Evolutionary conservation across 2,888 invertebrate genomes (phyloP).

Genomic region (Orthosia cruda): DNA sequence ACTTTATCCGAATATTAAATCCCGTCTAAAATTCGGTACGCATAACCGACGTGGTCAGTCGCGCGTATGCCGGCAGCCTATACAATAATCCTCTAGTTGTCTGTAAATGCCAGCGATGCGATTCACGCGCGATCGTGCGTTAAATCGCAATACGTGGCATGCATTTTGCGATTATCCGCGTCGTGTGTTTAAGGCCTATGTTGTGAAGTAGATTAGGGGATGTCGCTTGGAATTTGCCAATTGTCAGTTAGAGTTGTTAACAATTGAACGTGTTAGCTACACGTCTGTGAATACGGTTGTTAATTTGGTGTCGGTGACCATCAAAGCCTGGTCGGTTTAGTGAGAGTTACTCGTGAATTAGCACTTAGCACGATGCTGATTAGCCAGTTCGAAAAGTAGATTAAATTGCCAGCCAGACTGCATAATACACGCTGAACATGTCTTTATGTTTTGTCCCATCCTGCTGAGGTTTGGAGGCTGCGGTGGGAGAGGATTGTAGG

Average conservation of each 20-base stretch:
- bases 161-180: constrained; percentile 63
- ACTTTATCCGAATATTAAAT: constrained; percentile 55
- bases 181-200: constrained; percentile 48
- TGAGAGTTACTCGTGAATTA: not conserved
- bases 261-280: constrained; percentile 10
- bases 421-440: too few species aligned
- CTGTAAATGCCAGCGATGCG: constrained; percentile 63
- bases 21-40: constrained; percentile 59
- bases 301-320: constrained; percentile 4
- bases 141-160: constrained; percentile 65
- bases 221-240: constrained; percentile 35
- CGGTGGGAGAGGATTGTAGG: too few species aligned
- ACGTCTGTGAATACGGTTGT: constrained; percentile 15
- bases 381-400: not conserved
- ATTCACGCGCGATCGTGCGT: constrained; percentile 62
- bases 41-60: constrained; percentile 59
- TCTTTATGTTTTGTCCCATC: too few species aligned
- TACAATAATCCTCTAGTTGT: constrained; percentile 65
- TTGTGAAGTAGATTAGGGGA: constrained; percentile 38
- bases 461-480: too few species aligned
- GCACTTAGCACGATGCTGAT: not conserved
- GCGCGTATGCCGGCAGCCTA: constrained; percentile 55
- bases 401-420: too few species aligned
- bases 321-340: not conserved
- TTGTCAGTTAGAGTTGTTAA: constrained; percentile 32